Percentiles rank a stretch among this genome's conserved stretches.
phyloP scores from a whole-genome alignment of 2,888 invertebrate genomes.

The Chaetoderma sp. region DNA sequence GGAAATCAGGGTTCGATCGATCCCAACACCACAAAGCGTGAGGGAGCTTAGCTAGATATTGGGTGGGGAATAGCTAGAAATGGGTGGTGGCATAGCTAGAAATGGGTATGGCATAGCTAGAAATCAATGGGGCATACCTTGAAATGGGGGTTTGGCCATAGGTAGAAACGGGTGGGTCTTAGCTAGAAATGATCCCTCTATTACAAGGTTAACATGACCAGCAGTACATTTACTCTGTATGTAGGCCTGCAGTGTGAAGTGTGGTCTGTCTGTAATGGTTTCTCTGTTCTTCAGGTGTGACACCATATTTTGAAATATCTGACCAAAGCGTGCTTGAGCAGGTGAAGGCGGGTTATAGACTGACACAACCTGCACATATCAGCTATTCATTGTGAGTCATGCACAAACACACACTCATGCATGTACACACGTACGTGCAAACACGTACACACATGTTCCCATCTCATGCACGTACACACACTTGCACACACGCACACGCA shows the following conservation, averaged over 20 bases:
- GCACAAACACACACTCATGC: conserved; percentile 4
- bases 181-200: background rate
- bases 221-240: background rate
- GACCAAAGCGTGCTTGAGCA: conserved; percentile 89
- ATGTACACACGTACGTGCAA: too few relatives aligned
- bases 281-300: conserved; percentile 78
- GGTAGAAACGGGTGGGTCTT: background rate
- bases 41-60: too few relatives aligned
- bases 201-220: background rate
- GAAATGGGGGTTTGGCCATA: background rate
- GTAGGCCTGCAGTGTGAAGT: background rate
- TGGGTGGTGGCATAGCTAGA: too few relatives aligned
- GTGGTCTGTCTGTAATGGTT: background rate
- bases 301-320: conserved; percentile 93
- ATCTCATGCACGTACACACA: too few relatives aligned
- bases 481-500: too few relatives aligned
- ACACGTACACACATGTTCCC: too few relatives aligned
- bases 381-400: conserved; percentile 80
- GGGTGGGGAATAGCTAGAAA: too few relatives aligned
- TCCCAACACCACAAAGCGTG: too few relatives aligned
- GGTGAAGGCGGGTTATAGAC: conserved; percentile 85
- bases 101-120: too few relatives aligned
- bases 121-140: too few relatives aligned
- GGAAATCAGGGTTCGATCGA: too few relatives aligned
- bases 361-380: conserved; percentile 94